phyloP scores from a whole-genome alignment of 2,888 invertebrate species.

The Eristalis tenax region DNA sequence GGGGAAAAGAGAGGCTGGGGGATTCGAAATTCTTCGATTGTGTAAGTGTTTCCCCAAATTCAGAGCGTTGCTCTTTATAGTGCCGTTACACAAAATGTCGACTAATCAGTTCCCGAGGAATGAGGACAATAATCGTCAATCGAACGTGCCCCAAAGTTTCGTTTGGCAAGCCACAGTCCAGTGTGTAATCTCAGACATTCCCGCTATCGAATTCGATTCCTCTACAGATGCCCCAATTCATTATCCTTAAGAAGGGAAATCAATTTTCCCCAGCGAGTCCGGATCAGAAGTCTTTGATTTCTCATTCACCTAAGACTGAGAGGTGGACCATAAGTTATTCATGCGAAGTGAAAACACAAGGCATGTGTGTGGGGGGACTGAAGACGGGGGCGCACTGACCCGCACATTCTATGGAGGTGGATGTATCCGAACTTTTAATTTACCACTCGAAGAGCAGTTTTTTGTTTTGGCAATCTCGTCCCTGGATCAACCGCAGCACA shows the following conservation, averaged over 20 bases:
- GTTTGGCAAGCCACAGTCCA: neutral
- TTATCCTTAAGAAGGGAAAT: neutral
- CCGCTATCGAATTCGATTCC: neutral
- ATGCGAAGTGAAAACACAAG: neutral
- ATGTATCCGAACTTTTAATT: neutral
- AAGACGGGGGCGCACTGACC: neutral
- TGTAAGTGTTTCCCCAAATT: neutral
- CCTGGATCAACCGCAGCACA: neutral
- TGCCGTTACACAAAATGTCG: neutral
- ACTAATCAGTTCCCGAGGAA: neutral
- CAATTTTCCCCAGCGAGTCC: neutral
- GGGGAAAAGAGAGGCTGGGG: neutral
- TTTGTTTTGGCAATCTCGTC: neutral
- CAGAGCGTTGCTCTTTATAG: neutral
- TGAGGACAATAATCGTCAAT: neutral
- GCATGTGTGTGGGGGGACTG: neutral
- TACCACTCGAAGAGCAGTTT: neutral
- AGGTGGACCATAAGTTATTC: conserved; percentile 2
- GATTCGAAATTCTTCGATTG: neutral
- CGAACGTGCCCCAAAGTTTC: neutral
- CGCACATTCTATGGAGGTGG: neutral
- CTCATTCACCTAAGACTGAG: too few relatives aligned
- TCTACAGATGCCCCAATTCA: neutral
- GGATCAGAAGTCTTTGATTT: neutral
- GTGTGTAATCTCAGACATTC: neutral